Evolutionary conservation across 1,140 invertebrate species (phyloP), one percentile per base, ranked within the genome.

Genomic region (Sycobia sp.): DNA sequence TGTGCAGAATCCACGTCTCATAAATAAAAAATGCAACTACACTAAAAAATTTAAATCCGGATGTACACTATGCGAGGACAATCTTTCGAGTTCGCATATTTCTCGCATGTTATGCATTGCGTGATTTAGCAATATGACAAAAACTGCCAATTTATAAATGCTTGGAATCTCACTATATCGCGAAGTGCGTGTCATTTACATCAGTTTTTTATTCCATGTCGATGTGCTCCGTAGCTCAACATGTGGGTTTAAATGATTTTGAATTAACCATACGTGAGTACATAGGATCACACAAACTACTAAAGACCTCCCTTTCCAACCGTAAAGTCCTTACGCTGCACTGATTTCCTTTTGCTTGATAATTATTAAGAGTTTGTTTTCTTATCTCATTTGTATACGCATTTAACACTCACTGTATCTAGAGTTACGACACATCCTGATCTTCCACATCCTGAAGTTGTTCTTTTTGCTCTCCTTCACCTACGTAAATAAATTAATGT

Each of bases 361-460:
- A 76, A 73, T 80, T 82, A 79, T 79, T 80, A 82, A 81, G 73
- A 79, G 76, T 82, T 82, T 79, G n/a, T n/a, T 76, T 72, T 77
- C 76, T 74, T 78, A 74, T 77, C 69, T 79, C 74, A 76, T 79
- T 80, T 77, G 72, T 77, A 80, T 82, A 73, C 80, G 76, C 75
- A 77, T 76, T 74, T 76, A 79, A 80, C 79, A 82, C 79, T 81
- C 79, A 82, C 78, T 80, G 73, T 38, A 57, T 43, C 54, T 63
- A 63, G 38, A 82, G 80, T 94, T 93, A 94, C 89, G 91, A 93
- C 81, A 93, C 92, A 84, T 94, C 92, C 84, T 95, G 92, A 82
- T 94, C 93, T 83, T 96, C 94, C 73, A 90, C 91, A 82, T 96
- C 93, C 82, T 94, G 92, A 75, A 93, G 86, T 80, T 91, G 88